Evolutionary conservation across 2,888 invertebrate genomes (phyloP).

Genomic region (Meghimatium bilineatum): DNA sequence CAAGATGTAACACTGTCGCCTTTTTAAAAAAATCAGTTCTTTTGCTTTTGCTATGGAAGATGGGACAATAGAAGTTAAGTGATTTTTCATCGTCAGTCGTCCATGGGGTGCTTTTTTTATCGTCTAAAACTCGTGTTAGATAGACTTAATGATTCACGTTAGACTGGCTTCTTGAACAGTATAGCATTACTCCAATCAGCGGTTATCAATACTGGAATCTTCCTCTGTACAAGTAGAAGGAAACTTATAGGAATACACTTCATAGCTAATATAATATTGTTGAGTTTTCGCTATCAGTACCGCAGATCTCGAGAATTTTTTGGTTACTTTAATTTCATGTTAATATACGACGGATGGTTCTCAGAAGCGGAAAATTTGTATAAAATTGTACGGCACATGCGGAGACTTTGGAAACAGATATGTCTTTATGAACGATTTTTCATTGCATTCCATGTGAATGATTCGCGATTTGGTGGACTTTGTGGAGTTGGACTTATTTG

Average conservation of each 20-base stretch:
- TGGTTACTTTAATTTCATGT: slow-evolving; percentile 8
- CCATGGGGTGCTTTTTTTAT: not conserved
- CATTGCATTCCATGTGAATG: not conserved
- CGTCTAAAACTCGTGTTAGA: not conserved
- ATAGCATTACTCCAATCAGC: slow-evolving; percentile 34
- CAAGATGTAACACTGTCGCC: not conserved
- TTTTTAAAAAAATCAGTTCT: slow-evolving; percentile 13
- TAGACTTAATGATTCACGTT: slow-evolving; percentile 18
- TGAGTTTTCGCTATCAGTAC: not conserved
- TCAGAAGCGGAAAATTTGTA: slow-evolving; percentile 35
- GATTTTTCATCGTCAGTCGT: slow-evolving; percentile 4
- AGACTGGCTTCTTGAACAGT: slow-evolving; percentile 6
- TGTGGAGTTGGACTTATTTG: not conserved
- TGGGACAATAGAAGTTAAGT: slow-evolving; percentile 19
- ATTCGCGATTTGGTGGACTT: not conserved
- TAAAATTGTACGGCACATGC: slow-evolving; percentile 1
- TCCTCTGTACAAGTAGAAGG: not conserved
- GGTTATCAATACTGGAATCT: not conserved
- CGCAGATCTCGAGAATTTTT: slow-evolving; percentile 7
- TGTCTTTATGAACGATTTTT: not conserved
- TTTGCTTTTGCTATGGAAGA: slow-evolving; percentile 2
- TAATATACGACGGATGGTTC: not conserved
- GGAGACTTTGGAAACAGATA: not conserved
- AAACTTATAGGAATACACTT: slow-evolving; percentile 12
- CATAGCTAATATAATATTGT: slow-evolving; percentile 21